Evolutionary conservation across 1,140 invertebrate species (phyloP), one percentile per base, ranked within the genome.

Genomic region (Pseudomyrmex dendroicus): DNA sequence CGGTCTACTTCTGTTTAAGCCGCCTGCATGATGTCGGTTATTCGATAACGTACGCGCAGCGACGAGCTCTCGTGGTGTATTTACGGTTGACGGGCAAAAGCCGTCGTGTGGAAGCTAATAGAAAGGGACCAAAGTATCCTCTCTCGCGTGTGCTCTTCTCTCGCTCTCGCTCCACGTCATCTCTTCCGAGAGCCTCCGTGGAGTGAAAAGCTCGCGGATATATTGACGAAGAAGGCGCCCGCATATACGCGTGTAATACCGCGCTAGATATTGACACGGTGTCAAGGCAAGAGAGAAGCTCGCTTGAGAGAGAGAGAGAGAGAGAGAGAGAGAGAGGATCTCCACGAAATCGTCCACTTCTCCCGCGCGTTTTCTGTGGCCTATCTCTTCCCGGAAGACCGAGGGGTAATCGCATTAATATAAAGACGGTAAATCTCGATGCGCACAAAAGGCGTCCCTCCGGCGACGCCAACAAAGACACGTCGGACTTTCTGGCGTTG

Each of bases 381-480:
- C 83, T 83, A 12, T 52, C 50, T 35, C 35, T 89, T 85, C 82
- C 25, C 76, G 84, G 61, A 20, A 78, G 84, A 63, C 77, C 57
- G 83, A 2, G 2, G 77, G 85, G 89, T 92, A 88, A 93, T 94
- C 92, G 92, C 89, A 93, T 93, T 93, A 93, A 92, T 91, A 92
- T 91, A 92, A 92, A 90, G 90, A 91, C 89, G 88, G 89, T 92
- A 91, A 92, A 92, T 92, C 90, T 93, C 17, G 59, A 54, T 50
- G 62, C 22, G 63, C 57, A 63, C 78, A 74, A 82, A 61, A 46
- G 74, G 22, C 46, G 15, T 9, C 7, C 8, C 44, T 8, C 50
- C 44, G 22, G 44, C 13, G 59, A 52, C 17, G 46, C 61, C 73
- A 82, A 84, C 76, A 83, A 83, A 83, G 57, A 68, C 62, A 59